These are phyloP conservation scores for Wasmannia auropunctata DNA, from an alignment of 1,140 invertebrate species.

Conservation along the genomic window DNA sequence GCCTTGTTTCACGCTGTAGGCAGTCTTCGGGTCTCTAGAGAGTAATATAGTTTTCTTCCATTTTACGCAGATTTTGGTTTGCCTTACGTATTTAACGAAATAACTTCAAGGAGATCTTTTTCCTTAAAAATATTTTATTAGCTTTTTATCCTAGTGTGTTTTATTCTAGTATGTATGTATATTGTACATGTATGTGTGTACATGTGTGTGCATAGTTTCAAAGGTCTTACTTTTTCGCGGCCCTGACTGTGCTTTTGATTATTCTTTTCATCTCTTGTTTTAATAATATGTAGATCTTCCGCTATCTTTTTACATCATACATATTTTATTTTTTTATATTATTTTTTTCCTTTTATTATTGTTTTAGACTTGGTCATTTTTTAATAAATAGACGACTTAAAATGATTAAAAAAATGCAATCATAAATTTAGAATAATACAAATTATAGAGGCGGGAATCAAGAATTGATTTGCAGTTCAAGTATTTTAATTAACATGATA, in stretches of 20 bases:
- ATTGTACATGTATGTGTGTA: no score
- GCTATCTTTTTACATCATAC: neutral
- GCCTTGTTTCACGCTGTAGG: neutral
- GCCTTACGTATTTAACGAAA: neutral
- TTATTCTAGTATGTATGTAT: no score
- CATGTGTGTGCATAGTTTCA: neutral
- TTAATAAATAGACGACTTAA: neutral
- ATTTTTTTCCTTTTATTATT: neutral
- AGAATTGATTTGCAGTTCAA: neutral
- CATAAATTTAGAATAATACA: neutral
- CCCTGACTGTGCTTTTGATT: neutral
- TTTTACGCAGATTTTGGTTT: neutral
- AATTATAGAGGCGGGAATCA: neutral
- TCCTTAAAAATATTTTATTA: neutral
- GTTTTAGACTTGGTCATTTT: neutral
- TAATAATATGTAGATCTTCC: neutral
- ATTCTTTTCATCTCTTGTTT: neutral
- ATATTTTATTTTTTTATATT: neutral
- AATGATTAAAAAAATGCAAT: neutral
- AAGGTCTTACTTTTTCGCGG: neutral
- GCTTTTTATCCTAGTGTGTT: neutral
- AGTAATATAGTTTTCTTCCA: neutral
- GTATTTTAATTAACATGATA: neutral
- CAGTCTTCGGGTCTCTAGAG: neutral
- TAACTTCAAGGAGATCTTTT: neutral